These are phyloP conservation scores for Helicoverpa assulta DNA, from an alignment of 2,888 invertebrate genomes.

Conservation along the genomic window DNA sequence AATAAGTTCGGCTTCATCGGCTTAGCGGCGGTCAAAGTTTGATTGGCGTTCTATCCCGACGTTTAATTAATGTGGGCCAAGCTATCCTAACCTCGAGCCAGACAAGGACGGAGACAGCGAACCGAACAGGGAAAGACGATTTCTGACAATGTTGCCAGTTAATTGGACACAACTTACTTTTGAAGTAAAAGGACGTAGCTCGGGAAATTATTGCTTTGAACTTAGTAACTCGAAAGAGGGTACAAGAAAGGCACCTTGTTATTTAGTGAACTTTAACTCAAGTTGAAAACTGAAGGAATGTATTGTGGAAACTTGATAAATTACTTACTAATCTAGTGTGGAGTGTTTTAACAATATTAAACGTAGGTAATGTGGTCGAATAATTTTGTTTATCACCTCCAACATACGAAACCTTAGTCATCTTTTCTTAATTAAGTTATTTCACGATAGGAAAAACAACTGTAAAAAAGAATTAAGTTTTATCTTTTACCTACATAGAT, in stretches of 20 bases:
- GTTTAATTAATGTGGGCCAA: conserved; percentile 87
- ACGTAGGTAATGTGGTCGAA: too few relatives aligned
- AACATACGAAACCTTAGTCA: not conserved
- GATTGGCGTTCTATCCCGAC: conserved; percentile 88
- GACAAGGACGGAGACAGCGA: conserved; percentile 70
- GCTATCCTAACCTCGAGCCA: conserved; percentile 77
- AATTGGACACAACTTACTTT: conserved; percentile 81
- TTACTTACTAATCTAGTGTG: conserved; percentile 38
- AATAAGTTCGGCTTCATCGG: conserved; percentile 87
- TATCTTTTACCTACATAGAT: conserved; percentile 49
- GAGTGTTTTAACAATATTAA: too few relatives aligned
- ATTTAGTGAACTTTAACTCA: conserved; percentile 68
- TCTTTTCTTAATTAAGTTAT: conserved; percentile 56
- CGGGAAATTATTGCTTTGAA: conserved; percentile 77
- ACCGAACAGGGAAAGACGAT: conserved; percentile 73
- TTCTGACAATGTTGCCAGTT: conserved; percentile 84
- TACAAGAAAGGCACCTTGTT: conserved; percentile 69
- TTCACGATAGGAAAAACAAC: conserved; percentile 52
- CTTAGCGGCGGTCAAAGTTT: conserved; percentile 89
- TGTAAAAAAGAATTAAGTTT: conserved; percentile 60
- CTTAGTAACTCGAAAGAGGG: conserved; percentile 72
- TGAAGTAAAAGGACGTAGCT: conserved; percentile 77
- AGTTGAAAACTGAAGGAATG: conserved; percentile 66
- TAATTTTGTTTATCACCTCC: not conserved
- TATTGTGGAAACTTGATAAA: conserved; percentile 57